Base-by-base conservation (phyloP, 2,113 vertebrate genomes). In the Oryzias javanicus region DNA sequence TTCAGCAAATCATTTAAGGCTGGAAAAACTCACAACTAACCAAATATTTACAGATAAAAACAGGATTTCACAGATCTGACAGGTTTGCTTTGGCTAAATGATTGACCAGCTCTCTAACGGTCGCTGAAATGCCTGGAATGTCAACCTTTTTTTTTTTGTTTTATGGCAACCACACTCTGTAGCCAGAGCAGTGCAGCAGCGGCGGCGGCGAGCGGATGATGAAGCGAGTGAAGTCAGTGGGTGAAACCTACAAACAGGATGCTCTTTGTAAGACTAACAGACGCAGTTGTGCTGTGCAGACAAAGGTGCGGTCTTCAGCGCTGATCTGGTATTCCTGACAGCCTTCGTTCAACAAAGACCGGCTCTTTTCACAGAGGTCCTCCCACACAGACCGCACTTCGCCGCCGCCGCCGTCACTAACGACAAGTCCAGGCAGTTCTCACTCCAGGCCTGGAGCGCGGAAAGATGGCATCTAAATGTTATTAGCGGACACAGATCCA, bases 251-350 rank as follows among this genome's bases (percentile, higher is more conserved):
- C 71, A 67, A 73, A 76, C 78, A 85, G 77, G 77, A 85, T 78
- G 64, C 27, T 50, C 60, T 80, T 79, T 82, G 73, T 81, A 60
- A 64, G 66, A 63, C 61, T 48, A 69, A 81, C 48, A 81, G 62
- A 64, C 48, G 2, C 64, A 64, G 71, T 79, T 79, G 66, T 64
- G 60, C 75, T 76, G 53, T 71, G 75, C 81, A 88, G 85, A 85
- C 77, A 82, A 83, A 86, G 87, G 86, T 85, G 86, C 79, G 82
- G 86, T 79, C 81, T 66, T 77, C 74, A 47, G 1, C 42, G 19
- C 69, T 64, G 65, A 82, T 81, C 74, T 79, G 63, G 64, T 82
- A 82, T 80, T 82, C 80, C 76, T 69, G 79, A 76, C 73, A 82
- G 79, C 74, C 61, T 22, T 72, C 50, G 82, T 84, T n/a, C 76